These are phyloP conservation scores for Penelope pileata DNA, from an alignment of 2,113 vertebrate genomes.

Conservation along the genomic window DNA sequence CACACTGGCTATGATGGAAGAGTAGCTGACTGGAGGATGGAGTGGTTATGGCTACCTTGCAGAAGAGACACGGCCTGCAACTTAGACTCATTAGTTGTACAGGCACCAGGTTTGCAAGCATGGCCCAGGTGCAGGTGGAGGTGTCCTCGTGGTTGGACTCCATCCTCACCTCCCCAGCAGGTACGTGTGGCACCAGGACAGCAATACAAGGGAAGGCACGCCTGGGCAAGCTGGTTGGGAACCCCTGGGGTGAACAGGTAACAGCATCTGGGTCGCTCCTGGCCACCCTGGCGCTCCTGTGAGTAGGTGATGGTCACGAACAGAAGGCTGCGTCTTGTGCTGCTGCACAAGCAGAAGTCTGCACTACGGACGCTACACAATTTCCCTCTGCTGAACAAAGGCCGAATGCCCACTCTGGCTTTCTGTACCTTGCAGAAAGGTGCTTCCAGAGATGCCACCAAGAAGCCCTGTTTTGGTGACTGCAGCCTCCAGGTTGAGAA, in stretches of 20 bases:
- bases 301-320: neutral
- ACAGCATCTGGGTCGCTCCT: neutral
- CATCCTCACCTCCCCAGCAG: neutral
- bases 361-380: fast-evolving
- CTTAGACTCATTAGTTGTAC: neutral
- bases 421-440: neutral
- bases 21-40: neutral
- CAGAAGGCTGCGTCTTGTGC: neutral
- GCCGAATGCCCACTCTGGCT: neutral
- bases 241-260: neutral
- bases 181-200: neutral
- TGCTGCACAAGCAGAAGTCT: neutral
- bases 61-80: neutral
- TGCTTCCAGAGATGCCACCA: neutral
- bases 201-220: neutral
- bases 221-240: neutral
- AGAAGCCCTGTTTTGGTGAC: neutral
- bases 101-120: neutral
- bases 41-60: constrained; percentile 4
- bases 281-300: neutral
- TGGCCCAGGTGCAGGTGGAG: neutral
- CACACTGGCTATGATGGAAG: constrained; percentile 11
- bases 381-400: neutral
- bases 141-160: neutral
- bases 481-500: neutral